Conservation (phyloP, 2,888 invertebrate species). For the Cheilosia vernalis region DNA sequence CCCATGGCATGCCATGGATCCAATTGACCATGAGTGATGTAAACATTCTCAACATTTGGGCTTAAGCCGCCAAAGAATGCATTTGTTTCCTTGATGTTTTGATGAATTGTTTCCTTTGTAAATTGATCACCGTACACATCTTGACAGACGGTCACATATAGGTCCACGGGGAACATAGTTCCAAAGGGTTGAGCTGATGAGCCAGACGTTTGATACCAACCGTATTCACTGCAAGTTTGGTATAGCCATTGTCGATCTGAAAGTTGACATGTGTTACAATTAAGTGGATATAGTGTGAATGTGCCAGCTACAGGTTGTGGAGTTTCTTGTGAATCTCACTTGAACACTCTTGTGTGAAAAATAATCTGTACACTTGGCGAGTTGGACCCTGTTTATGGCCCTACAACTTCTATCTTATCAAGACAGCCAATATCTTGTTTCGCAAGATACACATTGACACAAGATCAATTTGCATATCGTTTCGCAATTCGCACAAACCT, state of each 20-base stretch:
- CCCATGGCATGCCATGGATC: slow-evolving; percentile 86
- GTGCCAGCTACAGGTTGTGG: no score
- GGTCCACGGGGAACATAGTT: slow-evolving; percentile 79
- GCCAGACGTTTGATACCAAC: slow-evolving; percentile 91
- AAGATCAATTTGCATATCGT: no score
- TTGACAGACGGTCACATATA: slow-evolving; percentile 79
- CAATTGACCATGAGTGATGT: slow-evolving; percentile 84
- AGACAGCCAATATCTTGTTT: no score
- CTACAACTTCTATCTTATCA: no score
- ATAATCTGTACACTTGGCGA: no score
- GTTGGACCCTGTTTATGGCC: no score
- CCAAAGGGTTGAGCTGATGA: slow-evolving; percentile 85
- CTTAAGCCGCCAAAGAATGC: slow-evolving; percentile 83
- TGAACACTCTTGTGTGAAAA: no score
- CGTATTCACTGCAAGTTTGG: slow-evolving; percentile 94
- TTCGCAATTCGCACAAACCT: neutral
- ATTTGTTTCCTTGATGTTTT: slow-evolving; percentile 82
- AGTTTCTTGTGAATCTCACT: no score
- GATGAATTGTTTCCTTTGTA: slow-evolving; percentile 76
- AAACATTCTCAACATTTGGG: slow-evolving; percentile 84
- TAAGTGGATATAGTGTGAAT: neutral
- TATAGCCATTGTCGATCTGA: slow-evolving; percentile 89
- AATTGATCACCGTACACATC: slow-evolving; percentile 80
- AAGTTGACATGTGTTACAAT: neutral
- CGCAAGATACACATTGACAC: no score